Percentiles rank a stretch among this genome's conserved stretches.
These are phyloP conservation scores for Sminthopsis crassicaudata DNA, from an alignment of 2,113 vertebrate genomes.

Conservation along the genomic window DNA sequence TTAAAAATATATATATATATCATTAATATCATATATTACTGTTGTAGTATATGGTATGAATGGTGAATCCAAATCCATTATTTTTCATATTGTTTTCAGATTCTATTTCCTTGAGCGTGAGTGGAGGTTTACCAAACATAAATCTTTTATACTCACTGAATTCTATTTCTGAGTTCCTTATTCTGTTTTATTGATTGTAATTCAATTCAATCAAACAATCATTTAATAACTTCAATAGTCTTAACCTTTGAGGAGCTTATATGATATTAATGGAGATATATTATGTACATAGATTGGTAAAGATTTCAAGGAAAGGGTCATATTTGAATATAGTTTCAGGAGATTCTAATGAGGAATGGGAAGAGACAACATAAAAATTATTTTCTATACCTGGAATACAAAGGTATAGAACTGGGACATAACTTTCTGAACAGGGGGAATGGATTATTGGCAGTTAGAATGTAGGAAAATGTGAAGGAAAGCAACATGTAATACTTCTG, in stretches of 20 bases:
- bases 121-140: neutral
- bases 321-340: neutral
- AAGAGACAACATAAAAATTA: neutral
- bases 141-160: neutral
- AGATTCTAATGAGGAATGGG: neutral
- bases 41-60: neutral
- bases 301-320: neutral
- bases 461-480: neutral
- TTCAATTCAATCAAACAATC: neutral
- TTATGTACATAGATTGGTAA: neutral
- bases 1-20: neutral
- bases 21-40: neutral
- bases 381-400: neutral
- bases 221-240: neutral
- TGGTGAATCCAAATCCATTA: neutral
- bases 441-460: neutral
- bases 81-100: neutral
- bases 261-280: neutral
- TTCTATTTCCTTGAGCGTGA: neutral
- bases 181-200: neutral
- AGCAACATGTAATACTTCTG: neutral
- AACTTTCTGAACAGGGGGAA: neutral
- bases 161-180: neutral
- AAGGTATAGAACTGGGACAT: neutral
- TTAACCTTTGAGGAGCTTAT: neutral